phyloP scores from a whole-genome alignment of 1,140 invertebrate genomes.

The Sarcophaga bullata region DNA sequence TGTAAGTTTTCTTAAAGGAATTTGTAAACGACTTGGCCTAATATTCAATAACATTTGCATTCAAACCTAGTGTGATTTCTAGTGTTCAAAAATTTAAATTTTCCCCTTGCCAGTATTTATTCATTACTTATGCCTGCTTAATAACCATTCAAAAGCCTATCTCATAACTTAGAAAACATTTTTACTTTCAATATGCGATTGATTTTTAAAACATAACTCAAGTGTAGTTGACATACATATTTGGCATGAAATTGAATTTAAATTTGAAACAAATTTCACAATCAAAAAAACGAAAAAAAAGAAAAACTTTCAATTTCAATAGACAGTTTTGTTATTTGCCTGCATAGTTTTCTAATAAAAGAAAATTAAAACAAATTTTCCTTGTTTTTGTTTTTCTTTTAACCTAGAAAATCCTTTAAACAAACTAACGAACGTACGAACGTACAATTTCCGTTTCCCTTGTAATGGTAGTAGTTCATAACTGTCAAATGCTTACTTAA shows the following conservation, averaged over 20 bases:
- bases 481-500: slow-evolving; percentile 22
- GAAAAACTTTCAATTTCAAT: slow-evolving; percentile 24
- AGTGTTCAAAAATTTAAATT: too few species aligned
- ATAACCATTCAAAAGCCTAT: too few species aligned
- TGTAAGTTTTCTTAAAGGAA: too few species aligned
- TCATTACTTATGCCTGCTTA: too few species aligned
- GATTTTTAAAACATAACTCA: too few species aligned
- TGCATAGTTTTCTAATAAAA: not conserved
- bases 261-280: not conserved
- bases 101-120: too few species aligned
- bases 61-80: too few species aligned
- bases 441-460: not conserved
- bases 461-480: not conserved
- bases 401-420: slow-evolving; percentile 27
- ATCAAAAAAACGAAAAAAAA: not conserved
- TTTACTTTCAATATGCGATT: too few species aligned
- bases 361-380: slow-evolving; percentile 18
- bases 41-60: too few species aligned
- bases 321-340: not conserved
- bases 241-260: not conserved
- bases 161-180: too few species aligned
- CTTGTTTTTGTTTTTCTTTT: not conserved
- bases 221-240: not conserved
- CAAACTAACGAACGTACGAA: not conserved
- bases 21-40: too few species aligned